Percentiles rank a stretch among this genome's conserved stretches.
These are phyloP conservation scores for Hippocampus comes DNA, from an alignment of 2,113 vertebrate species.

Conservation along the genomic window DNA sequence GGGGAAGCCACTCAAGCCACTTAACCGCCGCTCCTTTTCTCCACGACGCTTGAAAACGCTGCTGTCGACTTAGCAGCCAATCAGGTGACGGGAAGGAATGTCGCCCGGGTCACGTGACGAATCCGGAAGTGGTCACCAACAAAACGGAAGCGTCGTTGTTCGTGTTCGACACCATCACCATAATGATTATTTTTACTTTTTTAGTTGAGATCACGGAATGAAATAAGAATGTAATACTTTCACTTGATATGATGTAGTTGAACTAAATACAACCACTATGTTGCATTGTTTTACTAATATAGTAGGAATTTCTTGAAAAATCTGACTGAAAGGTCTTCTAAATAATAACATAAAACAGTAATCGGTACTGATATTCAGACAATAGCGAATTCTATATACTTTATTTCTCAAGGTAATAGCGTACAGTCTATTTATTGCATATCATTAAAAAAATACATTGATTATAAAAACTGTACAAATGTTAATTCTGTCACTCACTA, in stretches of 20 bases:
- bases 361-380: background rate
- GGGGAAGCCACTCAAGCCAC: background rate
- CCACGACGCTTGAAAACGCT: slow-evolving; percentile 32
- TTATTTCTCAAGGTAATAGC: slow-evolving; percentile 1
- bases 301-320: background rate
- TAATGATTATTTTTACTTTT: too few species aligned
- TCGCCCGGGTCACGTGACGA: slow-evolving; percentile 12
- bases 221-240: too few species aligned
- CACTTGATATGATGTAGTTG: background rate
- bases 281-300: background rate
- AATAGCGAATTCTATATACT: background rate
- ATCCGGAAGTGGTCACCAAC: background rate
- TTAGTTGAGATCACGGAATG: too few species aligned
- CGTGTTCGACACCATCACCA: too few species aligned
- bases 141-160: background rate
- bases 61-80: slow-evolving; percentile 30
- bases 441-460: slow-evolving; percentile 16
- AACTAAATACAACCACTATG: background rate
- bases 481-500: slow-evolving; percentile 1
- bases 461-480: slow-evolving; percentile 39
- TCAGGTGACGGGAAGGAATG: slow-evolving; percentile 8
- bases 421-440: slow-evolving; percentile 22
- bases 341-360: background rate
- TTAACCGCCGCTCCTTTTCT: background rate
- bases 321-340: too few species aligned